phyloP scores from a whole-genome alignment of 2,888 invertebrate species.

The Hyles lineata region DNA sequence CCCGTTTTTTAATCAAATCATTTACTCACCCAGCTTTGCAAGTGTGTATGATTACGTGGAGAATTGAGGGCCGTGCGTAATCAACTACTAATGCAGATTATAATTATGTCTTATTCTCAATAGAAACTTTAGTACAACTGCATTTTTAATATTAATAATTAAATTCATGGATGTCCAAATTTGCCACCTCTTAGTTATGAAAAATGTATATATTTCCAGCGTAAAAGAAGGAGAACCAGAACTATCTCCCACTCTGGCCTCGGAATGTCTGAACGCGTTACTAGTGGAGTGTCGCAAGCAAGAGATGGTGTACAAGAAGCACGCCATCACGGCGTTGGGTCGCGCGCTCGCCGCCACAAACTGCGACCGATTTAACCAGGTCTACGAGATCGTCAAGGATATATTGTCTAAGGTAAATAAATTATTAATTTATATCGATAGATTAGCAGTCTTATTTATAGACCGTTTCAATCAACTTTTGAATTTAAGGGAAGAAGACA shows the following conservation, averaged over 20 bases:
- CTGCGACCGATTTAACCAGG: slow-evolving; percentile 91
- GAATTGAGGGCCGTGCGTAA: no score
- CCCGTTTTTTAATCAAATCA: no score
- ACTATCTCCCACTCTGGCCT: slow-evolving; percentile 60
- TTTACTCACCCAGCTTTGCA: no score
- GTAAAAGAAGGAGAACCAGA: slow-evolving; percentile 67
- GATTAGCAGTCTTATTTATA: neutral
- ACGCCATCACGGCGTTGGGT: slow-evolving; percentile 89
- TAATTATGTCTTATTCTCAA: no score
- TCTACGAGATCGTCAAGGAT: slow-evolving; percentile 90
- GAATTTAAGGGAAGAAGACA: neutral
- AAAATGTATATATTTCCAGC: slow-evolving; percentile 44
- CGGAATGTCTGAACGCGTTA: slow-evolving; percentile 87
- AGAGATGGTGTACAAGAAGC: slow-evolving; percentile 89
- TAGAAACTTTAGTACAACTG: no score
- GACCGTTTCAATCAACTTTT: neutral
- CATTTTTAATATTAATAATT: no score
- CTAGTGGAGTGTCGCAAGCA: slow-evolving; percentile 93
- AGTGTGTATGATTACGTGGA: no score
- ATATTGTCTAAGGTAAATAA: slow-evolving; percentile 87
- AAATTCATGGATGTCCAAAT: no score
- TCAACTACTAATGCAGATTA: no score
- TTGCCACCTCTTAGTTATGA: no score
- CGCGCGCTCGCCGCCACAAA: slow-evolving; percentile 89
- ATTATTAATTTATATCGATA: neutral